Base-by-base conservation (phyloP, 2,888 invertebrate species). In the Horisme vitalbata region DNA sequence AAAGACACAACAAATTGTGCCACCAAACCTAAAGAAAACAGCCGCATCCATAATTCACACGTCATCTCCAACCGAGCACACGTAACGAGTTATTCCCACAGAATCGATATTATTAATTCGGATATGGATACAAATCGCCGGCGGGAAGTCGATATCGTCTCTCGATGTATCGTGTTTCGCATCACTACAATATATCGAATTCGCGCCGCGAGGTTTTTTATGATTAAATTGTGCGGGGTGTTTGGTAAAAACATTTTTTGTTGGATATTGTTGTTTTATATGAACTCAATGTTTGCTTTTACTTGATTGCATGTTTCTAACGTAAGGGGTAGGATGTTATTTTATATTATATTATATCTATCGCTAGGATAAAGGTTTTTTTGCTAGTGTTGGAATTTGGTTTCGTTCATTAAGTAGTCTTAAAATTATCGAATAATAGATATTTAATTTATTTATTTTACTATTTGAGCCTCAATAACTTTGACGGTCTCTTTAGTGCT, bases 81-180 rank as follows among this genome's bases (percentile, higher is more conserved):
- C 76, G 73, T 83, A 84, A 82, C 83, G 74, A 79, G 68, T 70
- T 68, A 69, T 49, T 49, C 75, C 72, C 74, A 80, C 71, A 76
- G 69, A 65, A 75, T 73, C 77, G 68, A 81, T 81, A 83, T 80
- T 83, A 83, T 79, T 87, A 84, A 83, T 83, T 84, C 82, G 85
- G 87, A 87, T 87, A 84, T 76, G 77, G 75, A 82, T 77, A 79
- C 75, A 43, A 73, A 71, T 76, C 75, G 78, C 79, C 82, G 73
- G 61, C 75, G 79, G 82, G 76, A 64, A 60, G 64, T 63, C 68
- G 65, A 73, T 78, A 82, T 82, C 78, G 68, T 6, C 20, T 21
- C 21, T 35, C 44, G 30, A 43, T 38, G 34, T 39, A 52, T 55
- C 57, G 52, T 52, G 48, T 67, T 62, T 60, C 63, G 49, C 58